Evolutionary conservation across 2,113 vertebrate species (phyloP).

Genomic region (Herpailurus yagouaroundi): DNA sequence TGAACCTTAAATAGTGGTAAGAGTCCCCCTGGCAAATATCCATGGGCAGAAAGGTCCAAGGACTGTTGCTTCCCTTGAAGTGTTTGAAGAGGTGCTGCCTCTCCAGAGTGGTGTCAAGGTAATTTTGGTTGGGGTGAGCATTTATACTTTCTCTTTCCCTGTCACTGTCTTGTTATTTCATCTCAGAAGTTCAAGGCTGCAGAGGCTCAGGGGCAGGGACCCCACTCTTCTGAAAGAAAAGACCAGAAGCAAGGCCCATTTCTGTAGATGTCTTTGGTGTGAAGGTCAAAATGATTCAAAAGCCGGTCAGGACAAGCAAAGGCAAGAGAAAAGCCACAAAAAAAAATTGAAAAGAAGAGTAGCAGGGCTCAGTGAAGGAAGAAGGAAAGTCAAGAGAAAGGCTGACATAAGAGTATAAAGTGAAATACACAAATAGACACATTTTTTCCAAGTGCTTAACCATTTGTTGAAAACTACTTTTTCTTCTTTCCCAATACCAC

Average conservation of each 20-base stretch:
- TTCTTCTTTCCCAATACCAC: neutral
- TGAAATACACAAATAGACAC: rapidly evolving
- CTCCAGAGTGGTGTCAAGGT: neutral
- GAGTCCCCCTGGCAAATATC: neutral
- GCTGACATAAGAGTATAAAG: rapidly evolving
- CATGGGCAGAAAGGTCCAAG: neutral
- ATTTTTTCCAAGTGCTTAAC: neutral
- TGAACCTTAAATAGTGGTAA: neutral
- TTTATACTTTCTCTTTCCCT: neutral
- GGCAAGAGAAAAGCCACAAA: neutral
- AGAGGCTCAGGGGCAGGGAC: neutral
- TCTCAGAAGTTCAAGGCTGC: neutral
- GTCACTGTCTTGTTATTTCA: neutral
- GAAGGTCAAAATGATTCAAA: neutral
- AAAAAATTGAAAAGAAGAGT: neutral
- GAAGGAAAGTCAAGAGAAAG: neutral
- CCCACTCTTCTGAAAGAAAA: neutral
- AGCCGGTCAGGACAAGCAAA: neutral
- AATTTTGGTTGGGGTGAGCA: neutral
- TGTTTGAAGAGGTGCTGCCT: neutral
- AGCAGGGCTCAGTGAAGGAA: neutral
- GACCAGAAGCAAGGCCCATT: neutral
- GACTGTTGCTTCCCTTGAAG: neutral
- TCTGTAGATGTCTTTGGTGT: neutral
- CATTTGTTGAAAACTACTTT: neutral